Conservation (phyloP, 2,113 vertebrate species). For the Odontesthes bonariensis region DNA sequence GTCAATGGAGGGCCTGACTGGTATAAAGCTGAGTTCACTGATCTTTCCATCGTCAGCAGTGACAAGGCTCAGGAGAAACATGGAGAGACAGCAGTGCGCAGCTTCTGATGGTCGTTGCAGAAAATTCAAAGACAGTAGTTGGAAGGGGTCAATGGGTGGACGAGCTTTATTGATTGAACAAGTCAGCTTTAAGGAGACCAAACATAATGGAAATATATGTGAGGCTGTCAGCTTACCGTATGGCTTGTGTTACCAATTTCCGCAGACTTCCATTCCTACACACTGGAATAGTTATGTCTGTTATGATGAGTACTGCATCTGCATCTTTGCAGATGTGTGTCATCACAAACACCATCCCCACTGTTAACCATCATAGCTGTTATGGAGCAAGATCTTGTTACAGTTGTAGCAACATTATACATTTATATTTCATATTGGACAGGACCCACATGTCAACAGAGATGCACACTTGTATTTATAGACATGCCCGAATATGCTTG, state of each 20-base stretch:
- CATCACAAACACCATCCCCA: not conserved
- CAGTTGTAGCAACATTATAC: not conserved
- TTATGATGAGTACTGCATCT: not conserved
- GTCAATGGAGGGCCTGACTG: not conserved
- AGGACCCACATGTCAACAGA: not conserved
- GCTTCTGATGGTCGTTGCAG: constrained; percentile 7
- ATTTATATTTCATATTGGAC: constrained; percentile 10
- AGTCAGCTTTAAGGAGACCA: not conserved
- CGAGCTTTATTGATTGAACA: constrained; percentile 12
- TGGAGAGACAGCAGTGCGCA: constrained; percentile 14
- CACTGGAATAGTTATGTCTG: not conserved
- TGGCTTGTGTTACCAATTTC: not conserved
- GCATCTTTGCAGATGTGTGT: not conserved
- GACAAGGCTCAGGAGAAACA: constrained; percentile 11
- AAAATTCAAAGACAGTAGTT: constrained; percentile 11
- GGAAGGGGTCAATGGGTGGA: not conserved
- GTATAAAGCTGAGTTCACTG: constrained; percentile 13
- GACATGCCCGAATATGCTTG: constrained; percentile 18
- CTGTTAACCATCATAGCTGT: not conserved
- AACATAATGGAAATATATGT: not conserved
- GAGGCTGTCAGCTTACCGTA: not conserved
- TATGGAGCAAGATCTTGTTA: not conserved
- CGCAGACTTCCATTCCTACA: not conserved
- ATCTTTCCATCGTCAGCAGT: constrained; percentile 12
- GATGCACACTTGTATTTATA: not conserved